phyloP scores from a whole-genome alignment of 2,113 vertebrate genomes.

The Hemiscyllium ocellatum region DNA sequence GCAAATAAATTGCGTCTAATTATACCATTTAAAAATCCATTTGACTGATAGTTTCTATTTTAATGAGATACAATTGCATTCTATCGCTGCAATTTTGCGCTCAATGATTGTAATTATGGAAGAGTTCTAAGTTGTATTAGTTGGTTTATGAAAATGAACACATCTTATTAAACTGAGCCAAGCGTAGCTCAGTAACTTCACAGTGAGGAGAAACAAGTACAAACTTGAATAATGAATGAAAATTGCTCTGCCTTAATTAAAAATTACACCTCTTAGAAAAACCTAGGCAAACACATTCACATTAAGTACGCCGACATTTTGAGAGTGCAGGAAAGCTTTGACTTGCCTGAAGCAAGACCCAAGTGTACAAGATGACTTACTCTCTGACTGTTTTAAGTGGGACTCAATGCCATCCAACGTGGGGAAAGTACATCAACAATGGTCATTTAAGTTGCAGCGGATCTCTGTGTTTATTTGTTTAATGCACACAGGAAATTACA shows the following conservation, averaged over 20 bases:
- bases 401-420: not conserved
- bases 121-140: constrained; percentile 1
- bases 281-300: constrained; percentile 7
- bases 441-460: too few species aligned
- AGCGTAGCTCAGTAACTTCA: not conserved
- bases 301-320: not conserved
- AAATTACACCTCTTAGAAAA: not conserved
- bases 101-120: constrained; percentile 34
- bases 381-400: not conserved
- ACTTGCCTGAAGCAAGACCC: not conserved
- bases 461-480: not conserved
- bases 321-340: not conserved
- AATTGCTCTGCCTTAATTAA: not conserved
- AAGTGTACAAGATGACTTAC: too few species aligned
- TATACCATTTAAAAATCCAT: constrained; percentile 32
- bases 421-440: not conserved
- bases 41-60: constrained; percentile 14
- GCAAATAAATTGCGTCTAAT: constrained; percentile 9
- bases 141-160: constrained; percentile 24
- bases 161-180: constrained; percentile 25
- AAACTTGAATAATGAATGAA: constrained; percentile 6
- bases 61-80: constrained; percentile 29
- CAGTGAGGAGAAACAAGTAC: not conserved
- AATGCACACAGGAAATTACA: not conserved
- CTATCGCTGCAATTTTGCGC: not conserved